Evolutionary conservation across 2,888 invertebrate genomes (phyloP), one percentile per base, ranked within the genome.

Genomic region (Resseliella maxima): DNA sequence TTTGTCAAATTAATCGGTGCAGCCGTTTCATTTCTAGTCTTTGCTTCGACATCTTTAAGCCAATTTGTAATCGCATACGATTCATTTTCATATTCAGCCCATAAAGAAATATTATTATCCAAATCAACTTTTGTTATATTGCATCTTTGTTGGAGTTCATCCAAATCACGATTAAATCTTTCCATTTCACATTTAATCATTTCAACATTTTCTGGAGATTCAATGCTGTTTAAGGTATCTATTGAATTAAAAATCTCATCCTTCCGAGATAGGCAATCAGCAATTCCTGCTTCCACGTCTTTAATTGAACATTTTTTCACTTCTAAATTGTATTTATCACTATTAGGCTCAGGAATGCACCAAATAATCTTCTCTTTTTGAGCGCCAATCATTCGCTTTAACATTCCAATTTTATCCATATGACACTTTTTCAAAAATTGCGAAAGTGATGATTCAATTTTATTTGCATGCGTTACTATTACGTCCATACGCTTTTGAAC

Each of bases 271-370:
- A 94, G 93, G 89, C 96, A 96, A 88, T 96, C 96, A 35, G 92
- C 91, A 59, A 96, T 93, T 35, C 95, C 95, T 87, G 93, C 93
- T 90, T 95, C 94, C 1, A 96, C 95, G 87, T 97, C 97, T 87
- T 92, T 92, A 50, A 98, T 90, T 0, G 96, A 95, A 0, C 95
- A 94, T 89, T 95, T 93, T 91, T 98, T 98, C 0, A 97, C 96
- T 92, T 98, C 97, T 41, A 98, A 92, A 89, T 97, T 97, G 90
- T 98, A 98, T 90, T 95, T 95, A 89, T 98, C 98, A 89, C 96
- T 97, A 46, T 95, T 94, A 0, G 95, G 93, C 89, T 98, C 98
- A 0, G 97, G 96, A 89, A 95, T 93, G 90, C 98, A 98, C 97
- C 98, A 98, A 21, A 94, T 93, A 0, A 97, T 94, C 91, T 98